Conservation (phyloP, 2,797 vertebrate genomes). For the Helarctos malayanus region DNA sequence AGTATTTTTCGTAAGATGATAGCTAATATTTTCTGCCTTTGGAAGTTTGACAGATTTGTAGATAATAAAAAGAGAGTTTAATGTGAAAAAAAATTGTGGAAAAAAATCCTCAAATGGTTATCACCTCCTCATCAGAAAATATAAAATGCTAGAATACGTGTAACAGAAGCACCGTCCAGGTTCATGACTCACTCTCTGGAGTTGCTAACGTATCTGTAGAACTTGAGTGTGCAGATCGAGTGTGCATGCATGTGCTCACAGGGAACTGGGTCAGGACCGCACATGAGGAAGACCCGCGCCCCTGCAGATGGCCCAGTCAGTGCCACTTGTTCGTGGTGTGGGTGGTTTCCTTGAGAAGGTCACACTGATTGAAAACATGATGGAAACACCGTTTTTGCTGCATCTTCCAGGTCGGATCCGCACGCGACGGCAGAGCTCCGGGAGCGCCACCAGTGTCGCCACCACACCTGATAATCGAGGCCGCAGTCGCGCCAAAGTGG, state of each 20-base stretch:
- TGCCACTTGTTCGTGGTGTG: not conserved
- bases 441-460: constrained; percentile 92
- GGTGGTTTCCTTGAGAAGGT: not conserved
- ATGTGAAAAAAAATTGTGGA: not conserved
- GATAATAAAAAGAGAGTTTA: not conserved
- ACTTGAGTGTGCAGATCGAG: fast-evolving
- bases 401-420: constrained; percentile 94
- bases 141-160: not conserved
- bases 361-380: not conserved
- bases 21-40: constrained; percentile 19
- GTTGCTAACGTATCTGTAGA: not conserved
- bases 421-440: constrained; percentile 96
- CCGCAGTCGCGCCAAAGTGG: constrained; percentile 97
- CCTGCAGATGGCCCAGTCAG: not conserved
- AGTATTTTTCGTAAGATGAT: constrained; percentile 26
- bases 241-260: not conserved
- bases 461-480: constrained; percentile 95
- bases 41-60: not conserved
- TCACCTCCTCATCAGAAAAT: not conserved
- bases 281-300: not conserved
- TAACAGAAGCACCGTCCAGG: not conserved
- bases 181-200: not conserved
- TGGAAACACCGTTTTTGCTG: constrained; percentile 60
- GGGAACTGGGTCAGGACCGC: not conserved
- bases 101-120: not conserved